Base-by-base conservation (phyloP, 2,888 invertebrate species). In the Rhyacophila evoluta region DNA sequence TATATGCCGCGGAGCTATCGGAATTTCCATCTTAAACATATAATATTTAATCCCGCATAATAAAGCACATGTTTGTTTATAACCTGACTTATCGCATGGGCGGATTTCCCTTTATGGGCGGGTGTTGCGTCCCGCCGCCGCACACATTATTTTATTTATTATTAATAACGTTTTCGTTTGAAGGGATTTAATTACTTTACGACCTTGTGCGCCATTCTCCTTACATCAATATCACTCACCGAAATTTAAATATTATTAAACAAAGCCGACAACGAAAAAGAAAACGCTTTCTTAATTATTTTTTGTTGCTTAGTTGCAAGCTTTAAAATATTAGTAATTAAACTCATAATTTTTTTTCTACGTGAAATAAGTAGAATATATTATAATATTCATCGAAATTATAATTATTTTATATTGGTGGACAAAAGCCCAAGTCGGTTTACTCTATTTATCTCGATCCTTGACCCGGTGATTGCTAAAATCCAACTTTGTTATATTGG, bases 61-160 rank as follows among this genome's bases (percentile, higher is more conserved):
- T 55, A 25, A 25, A 55, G 55, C 55, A 55, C 55, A 55, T 55
- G 55, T 55, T 55, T 55, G 55, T 55, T 55, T 55, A 55, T 55
- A 19, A 19, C 8, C 55, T 55, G 55, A 55, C 12, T 15, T 55
- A 55, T 55, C 55, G 55, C 19, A 19, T 1, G 55, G 55, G 55
- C 55, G 55, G 55, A 55, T 55, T 55, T 55, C 55, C 55, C 55
- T 19, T 19, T 55, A 55, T 55, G 55, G 55, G 55, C 55, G 55
- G 55, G 55, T 55, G 55, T 55, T 19, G 55, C 55, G 19, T 55
- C 55, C 55, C 55, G 19, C 15, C 15, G 55, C 55, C 0, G 55
- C 55, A 55, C 55, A 55, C 19, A 55, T 55, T 8, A 25, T 55
- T 19, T 55, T 55, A 55, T 55, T 55, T 55, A 55, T 39, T 39